Conservation (phyloP, 2,113 vertebrate genomes). For the Ivindomyrus marchei region DNA sequence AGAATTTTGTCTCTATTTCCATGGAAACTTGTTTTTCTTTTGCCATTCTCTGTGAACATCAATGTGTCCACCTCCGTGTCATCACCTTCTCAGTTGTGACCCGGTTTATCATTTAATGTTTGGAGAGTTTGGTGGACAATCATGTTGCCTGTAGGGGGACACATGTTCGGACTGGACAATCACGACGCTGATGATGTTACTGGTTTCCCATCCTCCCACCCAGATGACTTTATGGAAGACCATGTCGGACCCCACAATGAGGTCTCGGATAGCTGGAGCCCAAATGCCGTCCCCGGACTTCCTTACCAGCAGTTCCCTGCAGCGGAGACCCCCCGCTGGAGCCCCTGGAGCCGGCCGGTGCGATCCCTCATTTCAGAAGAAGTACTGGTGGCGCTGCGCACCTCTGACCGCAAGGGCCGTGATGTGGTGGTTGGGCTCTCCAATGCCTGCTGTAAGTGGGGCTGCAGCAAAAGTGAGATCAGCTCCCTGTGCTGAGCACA, state of each 20-base stretch:
- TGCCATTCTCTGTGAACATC: neutral
- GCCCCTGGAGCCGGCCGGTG: slow-evolving; percentile 43
- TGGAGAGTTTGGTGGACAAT: neutral
- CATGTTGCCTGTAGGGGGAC: too few species aligned
- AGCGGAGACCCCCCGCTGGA: slow-evolving; percentile 27
- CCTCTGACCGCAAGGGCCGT: slow-evolving; percentile 51
- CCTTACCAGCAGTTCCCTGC: slow-evolving; percentile 36
- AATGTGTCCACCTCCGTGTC: neutral
- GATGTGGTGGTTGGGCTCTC: slow-evolving; percentile 67
- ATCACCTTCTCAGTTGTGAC: neutral
- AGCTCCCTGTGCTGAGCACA: slow-evolving; percentile 67
- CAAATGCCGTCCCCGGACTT: slow-evolving; percentile 37
- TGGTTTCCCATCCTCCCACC: neutral
- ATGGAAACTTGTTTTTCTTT: neutral
- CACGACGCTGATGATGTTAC: neutral
- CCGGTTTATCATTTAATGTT: neutral
- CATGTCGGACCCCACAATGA: slow-evolving; percentile 34
- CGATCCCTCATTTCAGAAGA: slow-evolving; percentile 50
- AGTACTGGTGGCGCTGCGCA: slow-evolving; percentile 53
- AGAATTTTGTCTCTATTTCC: neutral
- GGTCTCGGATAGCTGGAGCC: slow-evolving; percentile 46
- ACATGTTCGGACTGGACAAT: neutral
- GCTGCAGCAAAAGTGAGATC: slow-evolving; percentile 75
- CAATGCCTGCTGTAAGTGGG: slow-evolving; percentile 73
- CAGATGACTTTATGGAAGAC: slow-evolving; percentile 42